Base-by-base conservation (phyloP, 1,140 invertebrate genomes). In the Drosophila bocqueti region DNA sequence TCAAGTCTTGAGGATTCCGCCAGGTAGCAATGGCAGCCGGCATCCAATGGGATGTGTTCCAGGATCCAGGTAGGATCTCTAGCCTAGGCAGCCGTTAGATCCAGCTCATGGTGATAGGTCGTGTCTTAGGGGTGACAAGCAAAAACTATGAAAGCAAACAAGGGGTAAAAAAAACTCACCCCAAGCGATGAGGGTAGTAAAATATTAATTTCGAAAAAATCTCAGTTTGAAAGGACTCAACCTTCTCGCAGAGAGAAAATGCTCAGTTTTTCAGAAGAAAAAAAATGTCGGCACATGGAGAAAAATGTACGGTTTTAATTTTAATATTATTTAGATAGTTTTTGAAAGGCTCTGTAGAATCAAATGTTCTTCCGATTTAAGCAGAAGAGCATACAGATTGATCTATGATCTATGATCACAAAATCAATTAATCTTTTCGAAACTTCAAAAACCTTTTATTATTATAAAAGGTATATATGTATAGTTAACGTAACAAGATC, bases 11-110 rank as follows among this genome's bases (percentile, higher is more conserved):
- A 58, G 46, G 46, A 45, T 52, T 38, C 38, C 54, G 18, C 8
- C 62, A 85, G 83, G 83, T 76, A 86, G 69, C 76, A 79, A 72
- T 79, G 64, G 78, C 77, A 80, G 63, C 59, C 49, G 26, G 26
- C 72, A 61, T 80, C 85, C 85, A 89, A 89, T 89, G 75, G 65
- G 66, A 84, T 52, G 40, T 24, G 40, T 36, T 55, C 65, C 21
- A 29, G 43, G 67, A 31, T 16, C 42, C 84, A 89, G 83, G 83
- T 87, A 87, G 61, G 76, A 83, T 74, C 67, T 54, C 61, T 43
- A 11, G 31, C 3, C 50, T 40, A 47, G 61, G 50, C 46, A 61
- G 63, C 77, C 77, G 77, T 83, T 83, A 80, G 71, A 49, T 49
- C n/a, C 52, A 46, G 52, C 63, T 66, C 65, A 45, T 66, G 74